Conservation (phyloP, 2,797 vertebrate genomes). For the Taeniopygia guttata region DNA sequence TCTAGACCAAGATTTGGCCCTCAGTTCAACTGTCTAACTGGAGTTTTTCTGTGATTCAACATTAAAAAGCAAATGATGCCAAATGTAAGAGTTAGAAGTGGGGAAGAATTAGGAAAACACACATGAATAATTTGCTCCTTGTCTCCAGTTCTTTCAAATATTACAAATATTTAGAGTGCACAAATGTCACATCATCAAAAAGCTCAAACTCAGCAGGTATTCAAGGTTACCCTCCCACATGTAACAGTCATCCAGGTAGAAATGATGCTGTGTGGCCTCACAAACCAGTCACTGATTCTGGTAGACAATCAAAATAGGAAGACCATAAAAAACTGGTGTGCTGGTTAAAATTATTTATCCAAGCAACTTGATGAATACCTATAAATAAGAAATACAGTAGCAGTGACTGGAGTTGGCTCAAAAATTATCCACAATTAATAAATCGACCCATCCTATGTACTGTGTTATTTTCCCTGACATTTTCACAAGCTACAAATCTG, state of each 20-base stretch:
- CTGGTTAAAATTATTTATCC: neutral
- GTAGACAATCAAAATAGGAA: neutral
- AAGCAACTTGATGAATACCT: neutral
- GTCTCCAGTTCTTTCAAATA: neutral
- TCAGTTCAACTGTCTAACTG: neutral
- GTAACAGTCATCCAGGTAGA: neutral
- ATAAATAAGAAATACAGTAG: slow-evolving; percentile 40
- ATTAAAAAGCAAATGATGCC: neutral
- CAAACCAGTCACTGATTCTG: neutral
- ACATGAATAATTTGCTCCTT: neutral
- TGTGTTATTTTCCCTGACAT: slow-evolving; percentile 47
- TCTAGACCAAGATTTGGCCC: neutral
- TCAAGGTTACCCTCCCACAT: neutral
- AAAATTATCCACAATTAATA: slow-evolving; percentile 65
- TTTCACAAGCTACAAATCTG: slow-evolving; percentile 56
- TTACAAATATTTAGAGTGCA: neutral
- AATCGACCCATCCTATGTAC: neutral
- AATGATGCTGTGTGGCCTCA: neutral
- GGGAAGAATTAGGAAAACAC: neutral
- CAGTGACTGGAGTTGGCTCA: neutral
- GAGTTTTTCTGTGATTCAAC: neutral
- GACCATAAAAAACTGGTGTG: neutral
- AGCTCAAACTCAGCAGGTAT: neutral
- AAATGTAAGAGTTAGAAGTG: neutral
- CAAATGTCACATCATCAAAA: neutral